Evolutionary conservation across 2,113 vertebrate genomes (phyloP).

Genomic region (Propithecus coquereli): DNA sequence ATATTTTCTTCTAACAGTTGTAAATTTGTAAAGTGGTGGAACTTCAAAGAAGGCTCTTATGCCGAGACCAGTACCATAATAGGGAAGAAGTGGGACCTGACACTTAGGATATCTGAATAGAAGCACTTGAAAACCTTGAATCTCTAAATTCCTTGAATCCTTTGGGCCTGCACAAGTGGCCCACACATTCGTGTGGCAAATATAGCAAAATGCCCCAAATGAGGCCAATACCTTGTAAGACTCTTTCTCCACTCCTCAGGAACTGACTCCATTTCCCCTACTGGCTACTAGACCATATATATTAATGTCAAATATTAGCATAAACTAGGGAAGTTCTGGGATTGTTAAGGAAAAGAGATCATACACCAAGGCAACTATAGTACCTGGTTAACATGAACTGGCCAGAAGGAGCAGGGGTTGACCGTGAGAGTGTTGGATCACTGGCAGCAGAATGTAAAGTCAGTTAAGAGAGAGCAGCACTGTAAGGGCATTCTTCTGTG

Average conservation of each 20-base stretch:
- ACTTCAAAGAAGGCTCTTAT: background rate
- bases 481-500: background rate
- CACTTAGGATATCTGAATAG: background rate
- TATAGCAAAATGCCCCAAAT: background rate
- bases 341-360: background rate
- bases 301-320: background rate
- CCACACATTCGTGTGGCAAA: background rate
- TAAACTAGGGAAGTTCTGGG: no score
- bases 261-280: background rate
- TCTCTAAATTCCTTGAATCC: background rate
- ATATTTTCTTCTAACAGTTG: background rate
- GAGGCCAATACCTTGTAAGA: background rate
- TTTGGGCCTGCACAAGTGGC: background rate
- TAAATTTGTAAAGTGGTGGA: background rate
- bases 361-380: background rate
- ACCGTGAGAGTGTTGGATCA: background rate
- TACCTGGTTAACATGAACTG: background rate
- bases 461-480: background rate
- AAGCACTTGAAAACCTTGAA: background rate
- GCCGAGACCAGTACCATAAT: background rate
- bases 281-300: background rate
- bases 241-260: background rate
- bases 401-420: background rate
- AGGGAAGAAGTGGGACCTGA: background rate
- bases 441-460: background rate